Percentiles rank a stretch among this genome's conserved stretches.
These are phyloP conservation scores for Taxidea taxus DNA, from an alignment of 2,113 vertebrate genomes.

Conservation along the genomic window DNA sequence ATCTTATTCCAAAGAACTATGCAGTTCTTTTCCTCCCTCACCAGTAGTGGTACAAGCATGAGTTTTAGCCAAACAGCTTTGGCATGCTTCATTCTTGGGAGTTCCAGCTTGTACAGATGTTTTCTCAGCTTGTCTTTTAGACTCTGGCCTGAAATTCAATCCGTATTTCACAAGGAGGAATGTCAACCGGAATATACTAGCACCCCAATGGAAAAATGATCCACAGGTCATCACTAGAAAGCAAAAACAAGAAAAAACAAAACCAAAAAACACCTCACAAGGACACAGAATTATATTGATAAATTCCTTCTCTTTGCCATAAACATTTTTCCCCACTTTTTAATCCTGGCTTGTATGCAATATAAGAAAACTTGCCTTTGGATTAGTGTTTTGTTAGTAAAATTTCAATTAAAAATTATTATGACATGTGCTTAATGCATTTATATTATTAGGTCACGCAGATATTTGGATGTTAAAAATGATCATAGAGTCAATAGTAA, in stretches of 20 bases:
- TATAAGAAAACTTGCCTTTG: not conserved
- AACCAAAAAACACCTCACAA: not conserved
- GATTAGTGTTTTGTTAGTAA: not conserved
- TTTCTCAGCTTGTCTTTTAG: constrained; percentile 1
- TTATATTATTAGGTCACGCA: not conserved
- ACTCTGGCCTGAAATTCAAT: not conserved
- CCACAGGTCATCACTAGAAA: not conserved
- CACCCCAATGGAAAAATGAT: not conserved
- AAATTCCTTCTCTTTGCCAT: not conserved
- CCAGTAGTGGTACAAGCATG: not conserved
- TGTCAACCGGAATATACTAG: not conserved
- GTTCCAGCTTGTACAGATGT: not conserved
- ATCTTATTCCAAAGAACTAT: not conserved
- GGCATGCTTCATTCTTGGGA: not conserved
- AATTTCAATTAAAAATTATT: not conserved
- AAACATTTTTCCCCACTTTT: not conserved
- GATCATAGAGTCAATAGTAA: not conserved
- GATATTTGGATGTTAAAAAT: not conserved
- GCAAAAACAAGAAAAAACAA: not conserved
- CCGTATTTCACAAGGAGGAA: not conserved
- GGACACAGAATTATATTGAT: not conserved
- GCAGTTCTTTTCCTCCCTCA: not conserved
- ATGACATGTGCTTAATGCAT: not conserved
- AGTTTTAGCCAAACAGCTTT: not conserved
- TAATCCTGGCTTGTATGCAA: not conserved